Conservation (phyloP, 1,140 invertebrate genomes). For the Sitodiplosis mosellana region DNA sequence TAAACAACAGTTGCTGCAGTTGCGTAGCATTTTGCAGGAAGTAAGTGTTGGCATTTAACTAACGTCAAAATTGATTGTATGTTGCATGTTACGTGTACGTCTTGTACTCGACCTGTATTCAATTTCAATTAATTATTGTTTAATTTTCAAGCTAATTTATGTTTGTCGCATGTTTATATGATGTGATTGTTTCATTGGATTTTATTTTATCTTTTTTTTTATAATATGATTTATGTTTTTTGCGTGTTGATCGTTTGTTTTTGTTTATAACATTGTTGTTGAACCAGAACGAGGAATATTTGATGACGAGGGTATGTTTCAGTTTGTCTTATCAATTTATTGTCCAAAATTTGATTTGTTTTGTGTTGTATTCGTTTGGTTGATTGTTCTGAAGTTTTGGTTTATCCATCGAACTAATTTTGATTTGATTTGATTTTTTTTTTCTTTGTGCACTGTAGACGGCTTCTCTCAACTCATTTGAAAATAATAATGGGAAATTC, state of each 20-base stretch:
- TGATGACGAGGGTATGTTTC: slow-evolving; percentile 36
- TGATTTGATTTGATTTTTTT: no score
- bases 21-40: slow-evolving; percentile 44
- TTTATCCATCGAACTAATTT: no score
- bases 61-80: neutral
- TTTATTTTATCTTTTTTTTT: slow-evolving; percentile 3
- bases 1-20: slow-evolving; percentile 43
- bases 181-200: slow-evolving; percentile 5
- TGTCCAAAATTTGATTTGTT: neutral
- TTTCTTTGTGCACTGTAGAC: slow-evolving; percentile 27
- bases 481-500: slow-evolving; percentile 59
- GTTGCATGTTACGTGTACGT: no score
- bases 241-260: neutral
- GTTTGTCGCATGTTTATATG: neutral
- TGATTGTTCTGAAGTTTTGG: no score
- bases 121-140: slow-evolving; percentile 1
- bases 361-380: no score
- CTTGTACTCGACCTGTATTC: neutral
- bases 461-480: slow-evolving; percentile 75
- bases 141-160: slow-evolving; percentile 6
- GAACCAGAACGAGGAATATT: slow-evolving; percentile 31
- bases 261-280: neutral
- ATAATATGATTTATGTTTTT: slow-evolving; percentile 2
- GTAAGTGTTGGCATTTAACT: slow-evolving; percentile 19
- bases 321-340: slow-evolving; percentile 13